phyloP scores from a whole-genome alignment of 1,140 invertebrate genomes.

The Leptinotarsa texana region DNA sequence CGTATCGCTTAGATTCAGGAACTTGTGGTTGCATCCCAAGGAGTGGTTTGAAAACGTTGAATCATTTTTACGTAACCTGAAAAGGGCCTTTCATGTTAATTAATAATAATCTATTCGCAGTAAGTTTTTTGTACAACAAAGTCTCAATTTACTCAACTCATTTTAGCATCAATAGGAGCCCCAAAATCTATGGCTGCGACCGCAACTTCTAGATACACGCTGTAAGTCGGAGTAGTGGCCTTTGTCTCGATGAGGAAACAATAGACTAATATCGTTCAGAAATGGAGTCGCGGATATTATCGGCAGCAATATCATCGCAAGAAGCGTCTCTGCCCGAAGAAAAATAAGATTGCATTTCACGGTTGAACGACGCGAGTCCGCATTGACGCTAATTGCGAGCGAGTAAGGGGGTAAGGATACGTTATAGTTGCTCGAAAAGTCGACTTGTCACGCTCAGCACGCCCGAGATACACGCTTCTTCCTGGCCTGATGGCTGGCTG shows the following conservation, averaged over 20 bases:
- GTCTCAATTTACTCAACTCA: no score
- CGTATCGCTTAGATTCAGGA: no score
- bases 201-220: no score
- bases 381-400: conserved; percentile 35
- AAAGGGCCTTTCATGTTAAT: no score
- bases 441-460: conserved; percentile 37
- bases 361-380: conserved; percentile 34
- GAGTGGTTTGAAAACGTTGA: no score
- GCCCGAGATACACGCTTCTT: conserved; percentile 23
- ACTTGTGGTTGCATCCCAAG: no score
- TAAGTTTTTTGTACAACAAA: no score
- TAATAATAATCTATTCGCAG: no score
- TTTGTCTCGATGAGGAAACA: background rate
- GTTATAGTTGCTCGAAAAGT: conserved; percentile 21
- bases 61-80: no score
- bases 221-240: background rate
- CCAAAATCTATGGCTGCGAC: no score
- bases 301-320: conserved; percentile 7
- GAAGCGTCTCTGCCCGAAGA: conserved; percentile 10
- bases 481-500: conserved; percentile 1
- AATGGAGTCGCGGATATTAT: conserved; percentile 5
- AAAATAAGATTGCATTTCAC: conserved; percentile 35
- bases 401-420: conserved; percentile 7
- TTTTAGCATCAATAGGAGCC: no score
- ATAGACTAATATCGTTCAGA: conserved; percentile 2